Evolutionary conservation across 2,797 vertebrate species (phyloP).

Genomic region (Trematomus bernacchii): DNA sequence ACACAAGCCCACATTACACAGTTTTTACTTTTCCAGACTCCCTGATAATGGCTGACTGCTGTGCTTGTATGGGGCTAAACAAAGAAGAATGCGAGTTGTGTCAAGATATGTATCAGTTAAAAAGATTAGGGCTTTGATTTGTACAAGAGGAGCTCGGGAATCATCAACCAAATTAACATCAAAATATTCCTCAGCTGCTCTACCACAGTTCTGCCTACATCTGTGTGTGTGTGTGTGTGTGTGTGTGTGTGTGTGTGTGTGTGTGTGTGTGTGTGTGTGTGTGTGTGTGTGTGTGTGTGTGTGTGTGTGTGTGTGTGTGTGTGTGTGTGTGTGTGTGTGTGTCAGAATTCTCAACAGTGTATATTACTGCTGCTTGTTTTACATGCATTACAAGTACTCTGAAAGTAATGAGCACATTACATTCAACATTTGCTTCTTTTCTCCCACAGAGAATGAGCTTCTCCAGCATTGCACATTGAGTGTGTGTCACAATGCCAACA

Average conservation of each 20-base stretch:
- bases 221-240: too few relatives aligned
- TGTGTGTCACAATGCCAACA: too few relatives aligned
- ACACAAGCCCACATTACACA: neutral
- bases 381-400: neutral
- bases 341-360: neutral
- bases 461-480: neutral
- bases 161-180: constrained; percentile 68
- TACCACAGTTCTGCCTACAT: too few relatives aligned
- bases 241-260: too few relatives aligned
- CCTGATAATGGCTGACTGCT: constrained; percentile 15
- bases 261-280: too few relatives aligned
- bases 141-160: constrained; percentile 36
- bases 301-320: constrained; percentile 3
- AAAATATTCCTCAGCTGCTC: constrained; percentile 43
- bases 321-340: too few relatives aligned
- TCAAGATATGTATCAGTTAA: constrained; percentile 53
- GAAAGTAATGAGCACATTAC: neutral
- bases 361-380: constrained; percentile 3
- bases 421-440: constrained; percentile 4
- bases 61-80: constrained; percentile 20
- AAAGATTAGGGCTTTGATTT: constrained; percentile 54
- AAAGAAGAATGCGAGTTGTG: constrained; percentile 8
- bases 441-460: neutral
- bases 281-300: constrained; percentile 27
- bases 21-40: constrained; percentile 18